These are phyloP conservation scores for Heliconius ismenius DNA, from an alignment of 2,888 invertebrate species.

Conservation along the genomic window DNA sequence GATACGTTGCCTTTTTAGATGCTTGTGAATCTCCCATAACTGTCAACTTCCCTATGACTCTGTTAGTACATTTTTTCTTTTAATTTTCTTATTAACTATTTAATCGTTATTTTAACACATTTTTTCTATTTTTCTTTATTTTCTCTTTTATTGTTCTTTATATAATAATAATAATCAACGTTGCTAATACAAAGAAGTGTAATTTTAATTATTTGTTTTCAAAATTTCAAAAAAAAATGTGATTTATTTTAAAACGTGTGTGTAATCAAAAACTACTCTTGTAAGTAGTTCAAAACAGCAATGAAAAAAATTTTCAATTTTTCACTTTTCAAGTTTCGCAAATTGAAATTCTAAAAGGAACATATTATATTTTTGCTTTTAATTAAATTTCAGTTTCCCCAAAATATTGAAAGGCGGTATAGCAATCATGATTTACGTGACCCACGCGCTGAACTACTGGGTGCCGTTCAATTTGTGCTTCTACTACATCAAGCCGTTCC, in stretches of 20 bases:
- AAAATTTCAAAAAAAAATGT: too few relatives aligned
- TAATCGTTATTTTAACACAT: background rate
- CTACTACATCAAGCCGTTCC: slow-evolving; percentile 55
- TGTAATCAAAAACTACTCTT: too few relatives aligned
- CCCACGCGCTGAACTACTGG: slow-evolving; percentile 69
- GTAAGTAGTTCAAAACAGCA: too few relatives aligned
- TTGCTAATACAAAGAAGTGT: too few relatives aligned
- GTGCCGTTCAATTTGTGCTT: slow-evolving; percentile 65
- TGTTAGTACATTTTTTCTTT: slow-evolving; percentile 53
- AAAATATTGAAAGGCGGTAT: slow-evolving; percentile 61
- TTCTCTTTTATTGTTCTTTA: background rate
- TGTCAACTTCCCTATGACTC: slow-evolving; percentile 64
- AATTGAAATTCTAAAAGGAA: too few relatives aligned
- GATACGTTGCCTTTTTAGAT: slow-evolving; percentile 58
- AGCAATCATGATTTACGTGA: slow-evolving; percentile 64
- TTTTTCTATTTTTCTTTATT: background rate
- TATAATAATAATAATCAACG: background rate
- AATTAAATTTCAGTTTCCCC: slow-evolving; percentile 54
- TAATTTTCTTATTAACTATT: background rate
- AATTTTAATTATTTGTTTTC: too few relatives aligned
- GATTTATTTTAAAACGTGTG: too few relatives aligned
- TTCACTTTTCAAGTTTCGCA: too few relatives aligned
- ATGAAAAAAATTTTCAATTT: too few relatives aligned
- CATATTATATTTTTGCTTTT: background rate
- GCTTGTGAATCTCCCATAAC: slow-evolving; percentile 61